These are phyloP conservation scores for Drosophila pruinosa DNA, from an alignment of 1,140 invertebrate genomes.

Conservation along the genomic window DNA sequence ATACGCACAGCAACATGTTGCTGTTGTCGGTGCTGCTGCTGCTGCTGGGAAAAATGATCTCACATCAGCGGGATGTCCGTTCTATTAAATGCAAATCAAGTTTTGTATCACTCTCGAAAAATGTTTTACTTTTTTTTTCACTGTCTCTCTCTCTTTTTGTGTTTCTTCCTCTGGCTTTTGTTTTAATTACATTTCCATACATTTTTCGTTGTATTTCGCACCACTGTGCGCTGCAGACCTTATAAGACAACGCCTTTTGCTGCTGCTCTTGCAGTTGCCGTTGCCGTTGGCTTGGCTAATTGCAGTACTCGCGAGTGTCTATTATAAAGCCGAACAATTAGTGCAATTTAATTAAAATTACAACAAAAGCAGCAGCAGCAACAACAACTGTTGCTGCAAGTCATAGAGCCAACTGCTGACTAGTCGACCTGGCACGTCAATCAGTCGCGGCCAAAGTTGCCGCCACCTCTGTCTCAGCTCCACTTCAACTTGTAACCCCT, in stretches of 20 bases:
- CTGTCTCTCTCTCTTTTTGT: background rate
- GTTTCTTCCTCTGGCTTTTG: background rate
- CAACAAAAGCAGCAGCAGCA: constrained; percentile 38
- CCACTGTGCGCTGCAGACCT: constrained; percentile 42
- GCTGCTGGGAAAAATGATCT: constrained; percentile 23
- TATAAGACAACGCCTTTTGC: background rate
- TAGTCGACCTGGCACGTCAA: constrained; percentile 71
- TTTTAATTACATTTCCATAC: constrained; percentile 65
- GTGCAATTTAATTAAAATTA: constrained; percentile 78
- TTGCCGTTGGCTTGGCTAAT: constrained; percentile 59
- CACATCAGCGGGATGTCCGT: constrained; percentile 37
- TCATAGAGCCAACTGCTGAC: constrained; percentile 43
- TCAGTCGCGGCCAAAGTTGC: constrained; percentile 33
- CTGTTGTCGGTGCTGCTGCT: background rate
- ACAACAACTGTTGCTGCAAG: constrained; percentile 49
- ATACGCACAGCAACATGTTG: constrained; percentile 48
- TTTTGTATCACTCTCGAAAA: constrained; percentile 16
- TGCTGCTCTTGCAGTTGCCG: constrained; percentile 46
- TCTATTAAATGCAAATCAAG: constrained; percentile 76
- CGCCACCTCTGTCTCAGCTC: constrained; percentile 9
- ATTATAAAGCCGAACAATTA: constrained; percentile 75
- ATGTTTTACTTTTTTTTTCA: constrained; percentile 1
- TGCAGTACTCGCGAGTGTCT: constrained; percentile 57
- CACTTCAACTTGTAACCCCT: background rate
- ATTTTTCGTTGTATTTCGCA: constrained; percentile 46